Evolutionary conservation across 2,888 invertebrate species (phyloP).

Genomic region (Agriopis leucophaearia): DNA sequence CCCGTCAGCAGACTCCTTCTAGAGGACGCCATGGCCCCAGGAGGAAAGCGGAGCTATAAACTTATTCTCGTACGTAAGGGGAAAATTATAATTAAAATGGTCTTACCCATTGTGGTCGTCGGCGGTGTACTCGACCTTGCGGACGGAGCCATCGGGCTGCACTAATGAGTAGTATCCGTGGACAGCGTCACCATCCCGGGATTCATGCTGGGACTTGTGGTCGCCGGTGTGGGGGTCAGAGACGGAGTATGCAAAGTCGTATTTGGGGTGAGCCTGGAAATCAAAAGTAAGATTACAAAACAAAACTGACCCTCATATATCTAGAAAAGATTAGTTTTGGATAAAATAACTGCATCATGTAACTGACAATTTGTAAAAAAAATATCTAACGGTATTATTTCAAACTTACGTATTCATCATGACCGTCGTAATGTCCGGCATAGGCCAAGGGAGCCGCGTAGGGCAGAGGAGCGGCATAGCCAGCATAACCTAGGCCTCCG

Average conservation of each 20-base stretch:
- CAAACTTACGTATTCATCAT: conserved; percentile 66
- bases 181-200: conserved; percentile 82
- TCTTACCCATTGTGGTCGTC: conserved; percentile 84
- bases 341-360: too few species aligned
- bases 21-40: neutral
- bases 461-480: conserved; percentile 46
- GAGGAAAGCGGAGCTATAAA: too few species aligned
- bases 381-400: neutral
- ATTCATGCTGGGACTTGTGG: conserved; percentile 84
- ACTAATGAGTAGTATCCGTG: conserved; percentile 82
- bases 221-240: conserved; percentile 86
- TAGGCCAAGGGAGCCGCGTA: conserved; percentile 53
- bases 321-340: too few species aligned
- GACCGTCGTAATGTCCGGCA: conserved; percentile 54
- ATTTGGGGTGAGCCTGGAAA: conserved; percentile 73
- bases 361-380: too few species aligned
- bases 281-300: neutral
- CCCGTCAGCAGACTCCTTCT: neutral
- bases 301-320: neutral
- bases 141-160: conserved; percentile 84
- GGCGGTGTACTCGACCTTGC: conserved; percentile 85
- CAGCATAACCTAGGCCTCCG: conserved; percentile 49
- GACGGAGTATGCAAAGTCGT: conserved; percentile 83
- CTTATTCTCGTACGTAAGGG: neutral
- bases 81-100: neutral